These are phyloP conservation scores for Sebastes iracundus DNA, from an alignment of 2,797 vertebrate species.

Conservation along the genomic window DNA sequence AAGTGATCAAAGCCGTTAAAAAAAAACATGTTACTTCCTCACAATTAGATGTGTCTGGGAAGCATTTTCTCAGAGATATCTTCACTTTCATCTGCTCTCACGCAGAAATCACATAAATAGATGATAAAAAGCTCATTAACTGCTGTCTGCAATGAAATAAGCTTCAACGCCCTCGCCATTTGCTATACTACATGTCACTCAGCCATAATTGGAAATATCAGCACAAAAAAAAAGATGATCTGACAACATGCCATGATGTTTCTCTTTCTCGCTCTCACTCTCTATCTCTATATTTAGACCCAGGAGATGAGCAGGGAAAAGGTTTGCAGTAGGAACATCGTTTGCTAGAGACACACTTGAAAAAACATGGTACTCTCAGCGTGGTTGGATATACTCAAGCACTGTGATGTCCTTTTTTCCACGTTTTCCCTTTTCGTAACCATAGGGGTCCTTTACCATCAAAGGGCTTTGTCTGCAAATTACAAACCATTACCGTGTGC, in stretches of 20 bases:
- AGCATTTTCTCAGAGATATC: conserved; percentile 16
- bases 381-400: conserved; percentile 3
- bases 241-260: conserved; percentile 53
- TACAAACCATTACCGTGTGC: not conserved
- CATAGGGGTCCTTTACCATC: conserved; percentile 2
- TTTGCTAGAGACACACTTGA: conserved; percentile 32
- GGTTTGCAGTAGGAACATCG: conserved; percentile 26
- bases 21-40: conserved; percentile 19
- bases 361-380: conserved; percentile 16
- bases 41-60: conserved; percentile 23
- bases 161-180: conserved; percentile 28
- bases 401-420: conserved; percentile 1
- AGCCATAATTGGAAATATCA: conserved; percentile 65
- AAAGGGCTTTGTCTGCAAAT: conserved; percentile 29
- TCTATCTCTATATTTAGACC: conserved; percentile 60
- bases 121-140: conserved; percentile 65
- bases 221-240: conserved; percentile 42
- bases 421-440: not conserved
- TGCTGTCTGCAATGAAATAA: conserved; percentile 44
- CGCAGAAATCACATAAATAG: conserved; percentile 46
- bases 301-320: conserved; percentile 32
- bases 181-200: conserved; percentile 51
- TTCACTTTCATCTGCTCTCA: conserved; percentile 42
- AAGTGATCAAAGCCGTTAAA: conserved; percentile 28
- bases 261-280: conserved; percentile 24